These are phyloP conservation scores for Dusona sp. DNA, from an alignment of 2,888 invertebrate species.

Conservation along the genomic window DNA sequence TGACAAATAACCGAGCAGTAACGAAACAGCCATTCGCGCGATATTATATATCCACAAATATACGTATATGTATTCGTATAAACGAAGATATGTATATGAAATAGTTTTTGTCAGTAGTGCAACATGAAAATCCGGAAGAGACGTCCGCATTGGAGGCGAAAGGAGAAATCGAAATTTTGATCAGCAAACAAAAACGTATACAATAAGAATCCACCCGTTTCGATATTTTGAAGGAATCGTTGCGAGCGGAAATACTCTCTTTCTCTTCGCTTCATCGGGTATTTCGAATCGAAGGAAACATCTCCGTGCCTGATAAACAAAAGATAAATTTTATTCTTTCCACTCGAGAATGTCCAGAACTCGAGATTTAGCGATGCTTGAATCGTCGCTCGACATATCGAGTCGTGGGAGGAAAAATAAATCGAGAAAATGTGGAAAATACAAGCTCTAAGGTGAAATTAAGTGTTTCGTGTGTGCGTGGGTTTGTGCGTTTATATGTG, in stretches of 20 bases:
- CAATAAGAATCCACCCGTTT: not conserved
- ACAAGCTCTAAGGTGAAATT: conserved; percentile 62
- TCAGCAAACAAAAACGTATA: not conserved
- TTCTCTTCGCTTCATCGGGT: not conserved
- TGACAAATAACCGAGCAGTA: not conserved
- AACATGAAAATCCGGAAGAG: conserved; percentile 77
- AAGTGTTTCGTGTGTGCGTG: conserved; percentile 37
- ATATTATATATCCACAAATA: not conserved
- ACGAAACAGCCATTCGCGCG: not conserved
- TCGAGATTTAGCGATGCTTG: conserved; percentile 40
- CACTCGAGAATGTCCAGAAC: conserved; percentile 53
- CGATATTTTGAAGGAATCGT: not conserved
- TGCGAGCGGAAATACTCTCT: not conserved
- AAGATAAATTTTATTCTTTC: not conserved
- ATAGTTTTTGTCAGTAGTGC: conserved; percentile 5
- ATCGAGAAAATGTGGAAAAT: conserved; percentile 60
- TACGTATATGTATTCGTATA: conserved; percentile 7
- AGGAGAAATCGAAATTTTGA: conserved; percentile 72
- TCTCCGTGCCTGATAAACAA: not conserved
- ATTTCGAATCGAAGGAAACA: not conserved
- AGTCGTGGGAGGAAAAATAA: conserved; percentile 61
- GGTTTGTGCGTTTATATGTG: conserved; percentile 53
- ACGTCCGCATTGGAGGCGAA: conserved; percentile 74
- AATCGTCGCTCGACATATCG: conserved; percentile 40
- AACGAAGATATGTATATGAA: not conserved